Base-by-base conservation (phyloP, 1,140 invertebrate species). In the Heliconius himera region DNA sequence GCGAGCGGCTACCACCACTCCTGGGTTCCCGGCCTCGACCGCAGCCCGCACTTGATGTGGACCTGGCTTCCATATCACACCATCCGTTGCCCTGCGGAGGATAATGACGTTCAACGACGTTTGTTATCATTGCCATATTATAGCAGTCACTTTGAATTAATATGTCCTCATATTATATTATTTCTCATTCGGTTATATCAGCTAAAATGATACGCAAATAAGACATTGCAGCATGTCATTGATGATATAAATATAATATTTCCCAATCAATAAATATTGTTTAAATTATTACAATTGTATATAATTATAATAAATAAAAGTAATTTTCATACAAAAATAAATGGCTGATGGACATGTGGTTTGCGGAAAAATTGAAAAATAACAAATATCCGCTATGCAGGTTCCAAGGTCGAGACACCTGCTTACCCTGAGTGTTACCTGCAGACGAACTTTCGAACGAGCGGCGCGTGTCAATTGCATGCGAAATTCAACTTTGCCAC, bases 301-400 rank as follows among this genome's bases (percentile, higher is more conserved):
- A 29, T 66, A 11, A 66, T 66, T 66, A 66, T 66, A 29, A 13
- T 66, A 29, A 66, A 66, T 66, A 66, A 66, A 66, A 66, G 22
- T 66, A 29, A 66, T 66, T 66, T 26, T 66, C 22, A 16, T 66
- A 29, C 26, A 26, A 66, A 29, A 26, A 11, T 26, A 66, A 29
- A 66, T 66, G 22, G 60, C n/a, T 26, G 60, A 66, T 76, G 74
- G 74, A 70, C 56, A 76, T 41, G 20, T 60, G 70, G 70, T 79
- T 92, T 91, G 88, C 88, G 88, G 90, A 92, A 91, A 92, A 91
- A 87, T 82, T 79, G 81, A 89, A 89, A 46, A 90, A 90, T 85
- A 87, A 82, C 82, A 86, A 85, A 86, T 90, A 91, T 90, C 89
- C 88, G 89, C 85, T 87, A 87, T 87, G 81, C 70, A 85, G 84